phyloP scores from a whole-genome alignment of 2,797 vertebrate species.

The Molossus alvarezi region DNA sequence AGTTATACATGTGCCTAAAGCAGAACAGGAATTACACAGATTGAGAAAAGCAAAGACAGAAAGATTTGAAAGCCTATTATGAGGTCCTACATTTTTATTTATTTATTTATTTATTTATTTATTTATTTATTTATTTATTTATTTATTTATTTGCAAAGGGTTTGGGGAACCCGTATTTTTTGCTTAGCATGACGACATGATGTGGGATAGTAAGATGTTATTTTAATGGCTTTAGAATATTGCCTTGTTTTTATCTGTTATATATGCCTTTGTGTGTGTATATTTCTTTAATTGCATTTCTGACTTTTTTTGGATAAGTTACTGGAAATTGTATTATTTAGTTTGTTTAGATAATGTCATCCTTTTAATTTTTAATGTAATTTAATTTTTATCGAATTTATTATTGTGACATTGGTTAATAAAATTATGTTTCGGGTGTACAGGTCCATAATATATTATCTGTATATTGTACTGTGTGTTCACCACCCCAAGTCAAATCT shows the following conservation, averaged over 20 bases:
- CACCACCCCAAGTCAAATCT: too few relatives aligned
- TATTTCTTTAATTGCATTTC: slow-evolving; percentile 9
- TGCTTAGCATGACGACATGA: background rate
- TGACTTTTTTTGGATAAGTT: background rate
- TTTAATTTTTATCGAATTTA: background rate
- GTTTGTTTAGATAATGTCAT: background rate
- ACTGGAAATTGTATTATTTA: background rate
- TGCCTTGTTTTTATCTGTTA: background rate
- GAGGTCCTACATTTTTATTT: background rate
- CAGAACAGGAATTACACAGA: background rate
- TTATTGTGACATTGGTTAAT: background rate
- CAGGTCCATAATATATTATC: background rate
- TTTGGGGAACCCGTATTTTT: background rate
- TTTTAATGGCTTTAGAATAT: slow-evolving; percentile 17
- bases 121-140: background rate
- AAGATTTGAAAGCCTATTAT: background rate
- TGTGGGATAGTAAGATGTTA: background rate
- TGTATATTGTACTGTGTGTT: background rate
- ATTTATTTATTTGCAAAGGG: background rate
- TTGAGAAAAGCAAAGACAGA: background rate
- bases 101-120: background rate
- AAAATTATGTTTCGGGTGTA: background rate
- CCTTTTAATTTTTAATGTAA: background rate
- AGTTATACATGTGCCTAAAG: background rate
- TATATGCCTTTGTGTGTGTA: background rate